These are phyloP conservation scores for Notolabrus celidotus DNA, from an alignment of 2,797 vertebrate species.

Conservation along the genomic window DNA sequence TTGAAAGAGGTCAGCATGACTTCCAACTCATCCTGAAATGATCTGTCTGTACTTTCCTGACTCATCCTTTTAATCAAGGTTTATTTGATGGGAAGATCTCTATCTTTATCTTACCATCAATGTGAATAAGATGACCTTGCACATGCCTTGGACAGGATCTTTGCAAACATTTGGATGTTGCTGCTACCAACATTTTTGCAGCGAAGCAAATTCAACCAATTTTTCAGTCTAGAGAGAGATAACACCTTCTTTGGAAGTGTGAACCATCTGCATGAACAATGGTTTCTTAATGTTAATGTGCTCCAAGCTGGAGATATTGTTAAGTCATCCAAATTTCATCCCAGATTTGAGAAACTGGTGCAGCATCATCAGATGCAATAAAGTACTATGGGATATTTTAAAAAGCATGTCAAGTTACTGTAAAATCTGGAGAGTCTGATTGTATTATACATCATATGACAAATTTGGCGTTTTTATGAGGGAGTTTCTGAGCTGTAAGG, in stretches of 20 bases:
- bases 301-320: constrained; percentile 85
- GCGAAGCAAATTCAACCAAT: too few relatives aligned
- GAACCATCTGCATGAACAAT: constrained; percentile 71
- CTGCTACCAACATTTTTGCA: not conserved
- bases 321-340: constrained; percentile 84
- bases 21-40: too few relatives aligned
- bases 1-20: too few relatives aligned
- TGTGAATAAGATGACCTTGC: too few relatives aligned
- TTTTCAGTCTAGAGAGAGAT: constrained; percentile 60
- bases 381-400: constrained; percentile 22
- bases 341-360: constrained; percentile 55
- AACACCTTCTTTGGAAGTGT: constrained; percentile 71
- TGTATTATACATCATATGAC: too few relatives aligned
- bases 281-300: constrained; percentile 44
- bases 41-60: too few relatives aligned
- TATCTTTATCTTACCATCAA: too few relatives aligned
- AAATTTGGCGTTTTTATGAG: not conserved
- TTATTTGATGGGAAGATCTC: too few relatives aligned
- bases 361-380: constrained; percentile 16
- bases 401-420: not conserved
- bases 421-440: not conserved
- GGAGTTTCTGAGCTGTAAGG: too few relatives aligned
- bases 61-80: too few relatives aligned
- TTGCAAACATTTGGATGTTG: not conserved
- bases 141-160: too few relatives aligned